These are phyloP conservation scores for Mirounga angustirostris DNA, from an alignment of 2,113 vertebrate species.

Conservation along the genomic window DNA sequence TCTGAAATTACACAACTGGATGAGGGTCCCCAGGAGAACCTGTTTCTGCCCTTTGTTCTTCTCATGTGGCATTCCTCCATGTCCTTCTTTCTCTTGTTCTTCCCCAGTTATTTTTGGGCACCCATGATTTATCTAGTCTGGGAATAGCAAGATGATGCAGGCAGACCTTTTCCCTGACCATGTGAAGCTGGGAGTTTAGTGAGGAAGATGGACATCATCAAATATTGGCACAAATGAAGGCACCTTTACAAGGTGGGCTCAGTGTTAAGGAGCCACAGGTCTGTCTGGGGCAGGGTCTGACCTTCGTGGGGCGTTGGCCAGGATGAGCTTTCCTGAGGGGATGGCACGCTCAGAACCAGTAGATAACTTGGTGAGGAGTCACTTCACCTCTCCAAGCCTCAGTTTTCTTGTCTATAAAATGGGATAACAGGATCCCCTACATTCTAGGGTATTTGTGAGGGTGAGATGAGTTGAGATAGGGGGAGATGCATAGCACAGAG, in stretches of 20 bases:
- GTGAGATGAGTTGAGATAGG: not conserved
- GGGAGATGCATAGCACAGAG: not conserved
- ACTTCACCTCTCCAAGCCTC: not conserved
- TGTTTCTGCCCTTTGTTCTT: not conserved
- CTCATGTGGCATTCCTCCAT: not conserved
- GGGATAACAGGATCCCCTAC: not conserved
- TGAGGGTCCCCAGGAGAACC: not conserved
- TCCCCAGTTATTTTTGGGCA: not conserved
- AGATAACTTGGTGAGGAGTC: not conserved
- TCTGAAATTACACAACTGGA: not conserved
- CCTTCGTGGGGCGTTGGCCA: fast-evolving
- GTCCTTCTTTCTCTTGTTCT: not conserved
- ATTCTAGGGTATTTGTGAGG: not conserved
- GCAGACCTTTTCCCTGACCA: not conserved
- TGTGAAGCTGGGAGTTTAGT: not conserved
- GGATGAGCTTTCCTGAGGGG: not conserved
- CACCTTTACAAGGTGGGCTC: not conserved
- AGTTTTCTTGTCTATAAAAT: not conserved
- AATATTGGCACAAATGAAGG: not conserved
- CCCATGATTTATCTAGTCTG: not conserved
- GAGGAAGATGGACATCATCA: not conserved
- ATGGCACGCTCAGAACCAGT: too few relatives aligned
- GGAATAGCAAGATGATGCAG: not conserved
- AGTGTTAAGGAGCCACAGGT: not conserved
- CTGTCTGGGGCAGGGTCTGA: not conserved